Evolutionary conservation across 2,888 invertebrate species (phyloP), one percentile per base, ranked within the genome.

Genomic region (Drosophila mercatorum): DNA sequence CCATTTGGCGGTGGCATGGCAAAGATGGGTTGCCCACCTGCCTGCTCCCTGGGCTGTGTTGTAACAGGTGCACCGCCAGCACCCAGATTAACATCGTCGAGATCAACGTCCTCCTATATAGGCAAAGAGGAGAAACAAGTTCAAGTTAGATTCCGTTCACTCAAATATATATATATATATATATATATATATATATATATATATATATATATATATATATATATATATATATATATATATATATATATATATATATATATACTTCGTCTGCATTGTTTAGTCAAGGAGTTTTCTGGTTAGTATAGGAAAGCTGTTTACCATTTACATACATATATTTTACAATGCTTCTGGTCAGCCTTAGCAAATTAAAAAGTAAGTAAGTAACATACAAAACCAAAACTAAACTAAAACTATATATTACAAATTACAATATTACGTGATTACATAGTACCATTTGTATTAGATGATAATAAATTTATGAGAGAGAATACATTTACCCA

Each of bases 61-160:
- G 91, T 91, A 7, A 91, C 92, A 10, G 80, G 82, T 49, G 76
- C 83, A 5, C 85, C 78, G 11, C 91, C 91, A 34, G 88, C 83
- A 36, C 84, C 80, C 66, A 92, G 78, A 77, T 92, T 90, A 11
- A 92, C 88, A 77, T 93, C 93, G 44, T 93, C 93, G 51, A 92
- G 88, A 79, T 93, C 93, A 70, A 84, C 90, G 68, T 93, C 93
- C 84, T 93, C 93, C 93, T 93, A 79, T 40, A 85, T 79, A 51
- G 0, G 46, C 17, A 68, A 38, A 64, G n/a, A 31, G 22, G 22
- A 28, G 14, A 34, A 59, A 49, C 12, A 6, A 40, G 11, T 41
- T 17, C 7, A 7, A 8, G 26, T 71, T 22, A 57, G 36, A 41
- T 44, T 2, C 10, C 7, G 11, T 3, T 31, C 2, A 34, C 1